Evolutionary conservation across 2,888 invertebrate genomes (phyloP).

Genomic region (Xylota segnis): DNA sequence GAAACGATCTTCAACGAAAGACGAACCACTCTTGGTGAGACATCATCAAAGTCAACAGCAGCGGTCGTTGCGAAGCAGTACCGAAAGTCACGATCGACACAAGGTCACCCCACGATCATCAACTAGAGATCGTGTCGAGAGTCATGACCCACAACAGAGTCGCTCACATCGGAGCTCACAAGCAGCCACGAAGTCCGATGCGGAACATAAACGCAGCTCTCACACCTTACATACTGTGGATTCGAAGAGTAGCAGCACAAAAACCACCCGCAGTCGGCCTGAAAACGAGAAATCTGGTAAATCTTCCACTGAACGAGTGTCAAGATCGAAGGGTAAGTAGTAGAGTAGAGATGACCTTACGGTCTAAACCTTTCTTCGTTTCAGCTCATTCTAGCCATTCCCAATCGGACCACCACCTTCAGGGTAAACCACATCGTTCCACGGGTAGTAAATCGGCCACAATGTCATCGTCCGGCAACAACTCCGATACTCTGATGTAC

Average conservation of each 20-base stretch:
- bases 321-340: slow-evolving; percentile 78
- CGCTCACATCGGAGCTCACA: slow-evolving; percentile 66
- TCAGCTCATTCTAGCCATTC: slow-evolving; percentile 83
- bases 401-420: slow-evolving; percentile 58
- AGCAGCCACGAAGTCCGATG: slow-evolving; percentile 62
- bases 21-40: slow-evolving; percentile 63
- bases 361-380: background rate
- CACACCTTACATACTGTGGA: slow-evolving; percentile 60
- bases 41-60: slow-evolving; percentile 58
- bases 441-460: slow-evolving; percentile 72
- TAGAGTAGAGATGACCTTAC: background rate
- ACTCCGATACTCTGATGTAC: slow-evolving; percentile 82
- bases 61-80: slow-evolving; percentile 65
- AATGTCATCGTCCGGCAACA: slow-evolving; percentile 68
- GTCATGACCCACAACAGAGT: slow-evolving; percentile 72
- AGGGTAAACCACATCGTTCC: slow-evolving; percentile 68
- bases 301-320: slow-evolving; percentile 78
- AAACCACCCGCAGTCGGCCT: slow-evolving; percentile 50
- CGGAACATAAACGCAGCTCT: slow-evolving; percentile 66
- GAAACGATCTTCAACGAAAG: slow-evolving; percentile 74
- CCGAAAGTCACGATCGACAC: slow-evolving; percentile 72
- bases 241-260: slow-evolving; percentile 66
- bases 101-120: slow-evolving; percentile 78
- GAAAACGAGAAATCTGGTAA: slow-evolving; percentile 63
- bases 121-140: slow-evolving; percentile 70